A percentile compares a stretch with the other conserved stretches of the same genome.
phyloP scores from a whole-genome alignment of 2,888 invertebrate species.

The Chironomus tentans region DNA sequence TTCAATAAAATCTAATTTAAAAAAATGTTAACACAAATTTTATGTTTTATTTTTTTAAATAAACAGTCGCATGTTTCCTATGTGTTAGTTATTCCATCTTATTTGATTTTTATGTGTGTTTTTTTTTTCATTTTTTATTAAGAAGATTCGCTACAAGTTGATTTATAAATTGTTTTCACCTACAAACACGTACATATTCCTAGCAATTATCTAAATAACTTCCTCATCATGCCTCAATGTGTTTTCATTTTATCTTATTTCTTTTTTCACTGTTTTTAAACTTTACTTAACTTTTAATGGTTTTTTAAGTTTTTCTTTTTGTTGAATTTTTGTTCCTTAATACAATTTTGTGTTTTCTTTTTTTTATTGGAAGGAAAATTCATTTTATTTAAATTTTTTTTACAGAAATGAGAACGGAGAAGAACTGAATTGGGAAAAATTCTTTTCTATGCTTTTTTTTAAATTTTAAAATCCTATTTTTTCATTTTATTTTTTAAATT shows the following conservation, averaged over 20 bases:
- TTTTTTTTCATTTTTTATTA: no score
- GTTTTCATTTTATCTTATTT: background rate
- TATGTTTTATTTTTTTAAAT: no score
- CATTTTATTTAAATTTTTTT: background rate
- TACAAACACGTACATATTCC: constrained; percentile 15
- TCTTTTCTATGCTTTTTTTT: no score
- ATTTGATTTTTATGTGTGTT: background rate
- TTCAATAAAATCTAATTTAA: background rate
- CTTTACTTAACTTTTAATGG: no score
- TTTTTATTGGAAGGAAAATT: background rate
- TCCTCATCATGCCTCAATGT: background rate
- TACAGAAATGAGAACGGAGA: background rate
- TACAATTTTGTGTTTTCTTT: background rate
- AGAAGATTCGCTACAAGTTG: background rate
- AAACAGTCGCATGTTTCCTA: background rate
- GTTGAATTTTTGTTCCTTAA: background rate
- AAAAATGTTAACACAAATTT: background rate
- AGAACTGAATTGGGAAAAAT: no score
- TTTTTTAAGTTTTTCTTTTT: no score
- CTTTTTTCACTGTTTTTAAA: background rate
- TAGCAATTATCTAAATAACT: constrained; percentile 23
- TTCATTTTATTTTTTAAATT: background rate
- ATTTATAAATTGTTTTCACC: constrained; percentile 19
- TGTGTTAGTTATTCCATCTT: background rate
- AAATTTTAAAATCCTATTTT: background rate